These are phyloP conservation scores for Myotis pilosus DNA, from an alignment of 2,797 vertebrate species.

Conservation along the genomic window DNA sequence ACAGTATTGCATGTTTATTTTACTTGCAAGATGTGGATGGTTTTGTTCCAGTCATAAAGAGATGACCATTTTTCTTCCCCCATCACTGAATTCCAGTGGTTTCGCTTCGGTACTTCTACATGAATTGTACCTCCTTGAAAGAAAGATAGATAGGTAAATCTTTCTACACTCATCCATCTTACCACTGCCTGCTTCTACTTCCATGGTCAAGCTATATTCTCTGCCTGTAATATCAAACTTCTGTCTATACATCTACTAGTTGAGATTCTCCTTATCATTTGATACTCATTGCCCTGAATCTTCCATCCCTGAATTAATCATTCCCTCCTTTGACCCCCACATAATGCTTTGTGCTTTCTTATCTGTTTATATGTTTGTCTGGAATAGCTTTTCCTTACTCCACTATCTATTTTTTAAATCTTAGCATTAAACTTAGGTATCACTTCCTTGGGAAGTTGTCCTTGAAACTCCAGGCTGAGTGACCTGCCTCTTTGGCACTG, in stretches of 20 bases:
- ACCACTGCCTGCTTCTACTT: neutral
- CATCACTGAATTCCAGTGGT: neutral
- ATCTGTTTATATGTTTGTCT: neutral
- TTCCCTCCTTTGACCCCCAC: neutral
- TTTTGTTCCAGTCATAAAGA: conserved; percentile 9
- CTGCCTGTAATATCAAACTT: neutral
- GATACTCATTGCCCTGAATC: neutral
- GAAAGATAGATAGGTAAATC: neutral
- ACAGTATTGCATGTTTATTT: conserved; percentile 50
- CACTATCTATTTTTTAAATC: neutral
- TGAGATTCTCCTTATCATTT: neutral
- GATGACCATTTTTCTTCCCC: neutral
- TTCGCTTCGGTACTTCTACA: conserved; percentile 14
- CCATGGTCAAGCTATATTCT: neutral
- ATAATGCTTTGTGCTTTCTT: neutral
- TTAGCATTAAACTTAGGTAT: neutral
- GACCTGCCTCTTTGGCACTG: neutral
- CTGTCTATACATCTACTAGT: neutral
- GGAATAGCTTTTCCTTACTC: neutral
- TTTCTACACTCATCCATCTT: neutral
- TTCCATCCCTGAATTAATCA: neutral
- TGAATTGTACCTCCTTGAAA: neutral
- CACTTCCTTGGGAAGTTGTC: neutral
- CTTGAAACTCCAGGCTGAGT: neutral
- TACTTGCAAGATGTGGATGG: neutral